These are phyloP conservation scores for Nephila pilipes DNA, from an alignment of 1,140 invertebrate species.

Conservation along the genomic window DNA sequence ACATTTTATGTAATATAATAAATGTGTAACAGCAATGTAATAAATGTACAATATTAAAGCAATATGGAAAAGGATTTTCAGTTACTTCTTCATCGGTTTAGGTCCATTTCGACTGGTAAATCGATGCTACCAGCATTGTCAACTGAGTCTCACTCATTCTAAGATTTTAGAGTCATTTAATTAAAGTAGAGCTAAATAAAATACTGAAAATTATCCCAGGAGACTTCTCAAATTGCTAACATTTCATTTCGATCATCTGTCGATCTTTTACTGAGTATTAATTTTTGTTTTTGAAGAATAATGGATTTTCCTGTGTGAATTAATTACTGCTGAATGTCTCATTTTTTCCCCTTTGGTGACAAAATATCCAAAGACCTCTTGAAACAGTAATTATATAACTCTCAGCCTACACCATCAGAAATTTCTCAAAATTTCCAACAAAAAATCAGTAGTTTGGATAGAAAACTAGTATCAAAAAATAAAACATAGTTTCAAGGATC, in stretches of 20 bases:
- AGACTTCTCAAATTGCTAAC: neutral
- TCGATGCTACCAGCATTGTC: neutral
- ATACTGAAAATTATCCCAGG: neutral
- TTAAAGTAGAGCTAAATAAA: neutral
- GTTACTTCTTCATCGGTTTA: neutral
- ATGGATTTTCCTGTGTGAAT: neutral
- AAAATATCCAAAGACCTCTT: too few species aligned
- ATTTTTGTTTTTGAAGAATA: neutral
- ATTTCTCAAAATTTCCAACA: too few species aligned
- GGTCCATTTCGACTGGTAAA: neutral
- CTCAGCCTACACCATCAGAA: too few species aligned
- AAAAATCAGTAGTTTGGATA: too few species aligned
- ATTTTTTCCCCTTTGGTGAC: too few species aligned
- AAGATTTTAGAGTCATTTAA: neutral
- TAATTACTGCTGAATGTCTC: neutral
- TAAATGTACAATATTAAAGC: neutral
- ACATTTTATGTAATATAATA: too few species aligned
- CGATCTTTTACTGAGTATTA: neutral
- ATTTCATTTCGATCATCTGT: neutral
- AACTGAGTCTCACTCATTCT: neutral
- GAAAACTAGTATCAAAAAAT: too few species aligned
- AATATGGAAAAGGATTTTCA: neutral
- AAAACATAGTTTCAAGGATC: too few species aligned
- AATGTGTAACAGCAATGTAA: neutral
- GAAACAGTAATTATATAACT: too few species aligned